Conservation (phyloP, 2,888 invertebrate species). For the Clistopyga incitator region DNA sequence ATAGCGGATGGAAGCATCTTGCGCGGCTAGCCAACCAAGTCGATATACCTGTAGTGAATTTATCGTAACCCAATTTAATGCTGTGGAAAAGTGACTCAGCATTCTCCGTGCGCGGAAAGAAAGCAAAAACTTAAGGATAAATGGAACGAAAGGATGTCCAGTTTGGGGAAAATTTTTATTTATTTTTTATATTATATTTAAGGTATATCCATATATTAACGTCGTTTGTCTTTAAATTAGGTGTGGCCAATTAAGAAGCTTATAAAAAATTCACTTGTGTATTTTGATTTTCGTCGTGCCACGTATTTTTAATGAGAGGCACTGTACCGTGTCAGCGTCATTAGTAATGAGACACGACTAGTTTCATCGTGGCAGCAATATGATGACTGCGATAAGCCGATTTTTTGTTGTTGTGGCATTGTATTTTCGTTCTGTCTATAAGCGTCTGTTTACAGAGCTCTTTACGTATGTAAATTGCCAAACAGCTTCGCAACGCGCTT, state of each 20-base stretch:
- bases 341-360: slow-evolving; percentile 18
- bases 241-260: no score
- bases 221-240: no score
- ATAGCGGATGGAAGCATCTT: slow-evolving; percentile 37
- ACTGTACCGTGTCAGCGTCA: neutral
- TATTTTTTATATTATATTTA: no score
- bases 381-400: slow-evolving; percentile 35
- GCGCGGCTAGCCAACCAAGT: slow-evolving; percentile 20
- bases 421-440: slow-evolving; percentile 44
- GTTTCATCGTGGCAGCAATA: slow-evolving; percentile 20
- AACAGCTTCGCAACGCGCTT: slow-evolving; percentile 38
- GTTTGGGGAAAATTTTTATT: no score
- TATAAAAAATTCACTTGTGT: no score
- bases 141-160: slow-evolving; percentile 1
- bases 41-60: slow-evolving; percentile 63
- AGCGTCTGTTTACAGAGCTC: slow-evolving; percentile 66
- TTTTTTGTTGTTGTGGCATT: slow-evolving; percentile 42
- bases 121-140: neutral
- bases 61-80: slow-evolving; percentile 54
- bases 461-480: slow-evolving; percentile 69
- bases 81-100: slow-evolving; percentile 37
- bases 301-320: neutral
- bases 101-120: slow-evolving; percentile 6
- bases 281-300: no score
- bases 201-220: no score